Conservation (phyloP, 2,888 invertebrate genomes). For the Ophion ellenae region DNA sequence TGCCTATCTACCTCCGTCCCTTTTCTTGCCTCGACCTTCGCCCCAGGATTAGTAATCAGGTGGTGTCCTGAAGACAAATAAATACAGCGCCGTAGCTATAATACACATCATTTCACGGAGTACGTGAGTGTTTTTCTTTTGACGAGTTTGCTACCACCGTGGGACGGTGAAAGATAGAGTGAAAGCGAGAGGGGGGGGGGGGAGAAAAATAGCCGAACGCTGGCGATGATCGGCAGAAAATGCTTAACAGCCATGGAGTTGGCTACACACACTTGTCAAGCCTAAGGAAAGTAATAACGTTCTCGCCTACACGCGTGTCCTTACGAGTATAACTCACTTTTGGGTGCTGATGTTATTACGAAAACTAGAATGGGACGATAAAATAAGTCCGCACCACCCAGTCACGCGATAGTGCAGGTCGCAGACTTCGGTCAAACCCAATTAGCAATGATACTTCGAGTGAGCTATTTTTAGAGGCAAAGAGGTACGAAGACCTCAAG, state of each 20-base stretch:
- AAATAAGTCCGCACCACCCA: background rate
- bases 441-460: background rate
- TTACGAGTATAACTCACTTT: conserved; percentile 9
- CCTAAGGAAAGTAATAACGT: conserved; percentile 37
- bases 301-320: conserved; percentile 36
- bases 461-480: background rate
- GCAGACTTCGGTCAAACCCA: background rate
- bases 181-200: background rate
- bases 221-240: conserved; percentile 41
- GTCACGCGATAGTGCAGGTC: conserved; percentile 9
- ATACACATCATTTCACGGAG: conserved; percentile 33
- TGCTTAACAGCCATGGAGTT: background rate
- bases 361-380: background rate
- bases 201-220: conserved; percentile 14
- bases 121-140: conserved; percentile 44
- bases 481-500: background rate
- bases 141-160: conserved; percentile 23
- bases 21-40: conserved; percentile 1
- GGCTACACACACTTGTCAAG: background rate
- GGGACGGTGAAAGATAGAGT: background rate
- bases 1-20: background rate
- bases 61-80: conserved; percentile 49
- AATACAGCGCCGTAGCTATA: conserved; percentile 20
- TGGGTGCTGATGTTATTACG: conserved; percentile 8
- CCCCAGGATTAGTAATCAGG: conserved; percentile 50